A percentile compares a stretch with the other conserved stretches of the same genome.
These are phyloP conservation scores for Indicator maculatus DNA, from an alignment of 2,113 vertebrate species.

Conservation along the genomic window DNA sequence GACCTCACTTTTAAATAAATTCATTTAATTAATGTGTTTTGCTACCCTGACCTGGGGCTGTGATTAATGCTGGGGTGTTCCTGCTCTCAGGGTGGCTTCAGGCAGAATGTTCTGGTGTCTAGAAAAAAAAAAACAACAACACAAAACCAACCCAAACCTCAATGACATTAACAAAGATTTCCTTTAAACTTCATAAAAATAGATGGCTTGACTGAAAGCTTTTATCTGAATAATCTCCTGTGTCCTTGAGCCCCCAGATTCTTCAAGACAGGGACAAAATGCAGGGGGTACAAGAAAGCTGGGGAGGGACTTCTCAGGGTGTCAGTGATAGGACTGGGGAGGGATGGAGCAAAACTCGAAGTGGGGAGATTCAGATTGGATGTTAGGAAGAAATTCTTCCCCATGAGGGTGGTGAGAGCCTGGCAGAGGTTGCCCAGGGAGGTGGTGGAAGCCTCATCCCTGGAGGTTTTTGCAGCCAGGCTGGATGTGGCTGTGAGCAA, in stretches of 20 bases:
- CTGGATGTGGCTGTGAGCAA: too few relatives aligned
- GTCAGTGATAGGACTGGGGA: too few relatives aligned
- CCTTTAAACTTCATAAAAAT: slow-evolving; percentile 20
- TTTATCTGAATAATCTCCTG: slow-evolving; percentile 15
- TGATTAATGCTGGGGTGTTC: neutral
- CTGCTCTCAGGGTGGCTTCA: neutral
- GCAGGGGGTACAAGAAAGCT: too few relatives aligned
- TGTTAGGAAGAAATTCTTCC: too few relatives aligned
- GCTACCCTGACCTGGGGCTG: slow-evolving; percentile 23
- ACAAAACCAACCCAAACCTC: too few relatives aligned
- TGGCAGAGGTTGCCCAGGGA: too few relatives aligned
- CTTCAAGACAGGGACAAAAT: neutral
- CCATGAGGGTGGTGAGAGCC: too few relatives aligned
- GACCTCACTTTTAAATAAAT: slow-evolving; percentile 52
- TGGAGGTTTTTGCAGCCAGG: too few relatives aligned
- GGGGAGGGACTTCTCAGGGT: too few relatives aligned
- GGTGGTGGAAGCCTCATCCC: too few relatives aligned
- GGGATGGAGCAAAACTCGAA: too few relatives aligned
- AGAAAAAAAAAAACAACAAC: slow-evolving; percentile 27
- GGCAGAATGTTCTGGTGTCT: neutral
- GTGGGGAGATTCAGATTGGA: too few relatives aligned
- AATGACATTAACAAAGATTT: neutral
- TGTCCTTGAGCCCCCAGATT: slow-evolving; percentile 1
- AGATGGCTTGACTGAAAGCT: slow-evolving; percentile 53
- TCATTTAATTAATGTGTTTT: slow-evolving; percentile 56